Conservation (phyloP, 1,140 invertebrate genomes). For the Drosophila athabasca region DNA sequence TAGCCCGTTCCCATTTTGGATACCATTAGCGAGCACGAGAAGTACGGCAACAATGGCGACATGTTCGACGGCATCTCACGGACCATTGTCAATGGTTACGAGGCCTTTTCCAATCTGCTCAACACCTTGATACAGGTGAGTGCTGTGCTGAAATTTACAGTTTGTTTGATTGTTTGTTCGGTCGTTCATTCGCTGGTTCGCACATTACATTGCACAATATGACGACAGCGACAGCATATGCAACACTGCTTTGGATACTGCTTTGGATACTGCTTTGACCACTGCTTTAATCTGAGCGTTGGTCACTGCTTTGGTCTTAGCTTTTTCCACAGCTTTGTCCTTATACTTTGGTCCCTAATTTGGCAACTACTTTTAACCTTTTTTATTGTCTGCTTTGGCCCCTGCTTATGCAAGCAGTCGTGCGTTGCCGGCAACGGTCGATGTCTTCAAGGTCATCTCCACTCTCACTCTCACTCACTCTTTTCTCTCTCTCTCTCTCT, state of each 20-base stretch:
- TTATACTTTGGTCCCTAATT: too few relatives aligned
- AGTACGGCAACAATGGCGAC: constrained; percentile 86
- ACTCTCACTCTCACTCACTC: constrained; percentile 1
- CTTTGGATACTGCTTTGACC: too few relatives aligned
- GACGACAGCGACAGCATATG: too few relatives aligned
- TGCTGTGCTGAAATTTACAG: constrained; percentile 24
- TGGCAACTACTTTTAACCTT: too few relatives aligned
- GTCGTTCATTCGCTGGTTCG: neutral
- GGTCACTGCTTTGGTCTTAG: too few relatives aligned
- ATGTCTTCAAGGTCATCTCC: constrained; percentile 36
- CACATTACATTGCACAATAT: constrained; percentile 2
- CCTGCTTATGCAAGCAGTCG: constrained; percentile 34
- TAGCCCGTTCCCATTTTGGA: constrained; percentile 85
- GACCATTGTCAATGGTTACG: constrained; percentile 85
- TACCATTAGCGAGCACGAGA: constrained; percentile 85
- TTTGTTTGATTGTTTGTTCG: constrained; percentile 2
- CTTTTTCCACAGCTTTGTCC: too few relatives aligned
- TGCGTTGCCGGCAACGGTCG: neutral
- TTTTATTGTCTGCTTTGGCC: neutral
- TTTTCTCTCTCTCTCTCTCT: constrained; percentile 1
- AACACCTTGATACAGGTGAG: constrained; percentile 85
- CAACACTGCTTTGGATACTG: too few relatives aligned
- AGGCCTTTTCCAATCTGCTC: constrained; percentile 85
- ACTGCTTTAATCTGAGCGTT: too few relatives aligned
- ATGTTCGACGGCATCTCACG: constrained; percentile 84